Base-by-base conservation (phyloP, 1,140 invertebrate species). In the Caenorhabditis inopinata region DNA sequence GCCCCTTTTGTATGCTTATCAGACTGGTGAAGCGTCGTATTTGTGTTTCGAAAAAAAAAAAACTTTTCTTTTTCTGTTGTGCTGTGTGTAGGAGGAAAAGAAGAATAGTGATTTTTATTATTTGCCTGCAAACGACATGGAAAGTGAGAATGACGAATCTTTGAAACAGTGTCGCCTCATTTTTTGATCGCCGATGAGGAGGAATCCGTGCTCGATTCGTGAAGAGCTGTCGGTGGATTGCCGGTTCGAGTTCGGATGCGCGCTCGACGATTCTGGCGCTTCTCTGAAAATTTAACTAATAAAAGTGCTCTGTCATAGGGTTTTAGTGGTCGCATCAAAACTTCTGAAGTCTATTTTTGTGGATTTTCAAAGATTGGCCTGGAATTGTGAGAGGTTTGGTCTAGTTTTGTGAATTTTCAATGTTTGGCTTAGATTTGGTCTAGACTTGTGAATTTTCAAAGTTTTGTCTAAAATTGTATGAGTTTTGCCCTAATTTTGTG, bases 1-100 rank as follows among this genome's bases (percentile, higher is more conserved):
- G n/a, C n/a, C n/a, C n/a, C 12, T 58, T 58, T 38, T 68, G 58
- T 68, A 38, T 68, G 58, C 58, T 68, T 68, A 68, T 68, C 58
- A 68, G 58, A 38, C 16, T 38, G 38, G 16, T 11, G 7, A 32
- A 68, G 11, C 58, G 23, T 12, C 27, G 58, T 68, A 68, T 68
- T 68, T 68, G 58, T 68, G 38, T 32, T 68, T 68, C 32, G 38
- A 68, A 68, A 68, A 68, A 16, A n/a, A n/a, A n/a, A n/a, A n/a
- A n/a, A n/a, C n/a, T n/a, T n/a, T n/a, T n/a, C n/a, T n/a, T n/a
- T 29, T 42, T 68, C 38, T 68, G 58, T 68, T 68, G 32, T 68
- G 58, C 58, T 16, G 27, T 68, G 58, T 68, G 58, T 68, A 27
- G 58, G 58, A 68, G 27, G 58, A 12, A 42, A 42, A n/a, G 32